Evolutionary conservation across 2,113 vertebrate genomes (phyloP).

Genomic region (Camelus bactrianus): DNA sequence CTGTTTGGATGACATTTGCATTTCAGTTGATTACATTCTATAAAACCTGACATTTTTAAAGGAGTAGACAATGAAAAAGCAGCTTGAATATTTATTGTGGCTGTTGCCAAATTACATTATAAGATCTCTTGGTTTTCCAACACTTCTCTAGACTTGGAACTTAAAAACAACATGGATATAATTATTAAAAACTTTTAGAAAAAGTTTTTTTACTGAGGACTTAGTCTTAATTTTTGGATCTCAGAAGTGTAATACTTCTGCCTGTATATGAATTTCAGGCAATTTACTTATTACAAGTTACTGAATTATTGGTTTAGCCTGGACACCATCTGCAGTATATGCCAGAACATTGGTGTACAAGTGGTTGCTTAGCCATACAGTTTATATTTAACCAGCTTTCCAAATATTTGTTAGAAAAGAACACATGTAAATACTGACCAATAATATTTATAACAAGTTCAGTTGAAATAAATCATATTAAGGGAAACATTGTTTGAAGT

Average conservation of each 20-base stretch:
- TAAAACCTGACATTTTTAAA: slow-evolving; percentile 63
- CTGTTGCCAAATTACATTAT: slow-evolving; percentile 41
- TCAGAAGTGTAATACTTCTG: background rate
- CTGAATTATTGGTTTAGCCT: background rate
- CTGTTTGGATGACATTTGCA: slow-evolving; percentile 77
- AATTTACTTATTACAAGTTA: background rate
- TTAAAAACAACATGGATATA: background rate
- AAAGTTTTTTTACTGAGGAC: background rate
- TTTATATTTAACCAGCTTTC: background rate
- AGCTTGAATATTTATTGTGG: slow-evolving; percentile 71
- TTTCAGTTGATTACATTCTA: slow-evolving; percentile 68
- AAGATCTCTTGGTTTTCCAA: background rate
- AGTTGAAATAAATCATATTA: background rate
- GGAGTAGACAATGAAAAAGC: slow-evolving; percentile 69
- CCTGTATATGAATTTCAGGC: background rate
- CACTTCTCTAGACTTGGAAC: background rate
- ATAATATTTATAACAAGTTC: background rate
- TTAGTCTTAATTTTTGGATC: background rate
- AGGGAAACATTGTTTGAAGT: background rate
- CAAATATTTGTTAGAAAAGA: background rate
- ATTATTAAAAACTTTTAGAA: background rate
- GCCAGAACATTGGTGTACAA: background rate
- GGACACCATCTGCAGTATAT: background rate
- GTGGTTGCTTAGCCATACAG: background rate
- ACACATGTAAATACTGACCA: background rate